Evolutionary conservation across 2,888 invertebrate genomes (phyloP).

Genomic region (Psylliodes chrysocephalus): DNA sequence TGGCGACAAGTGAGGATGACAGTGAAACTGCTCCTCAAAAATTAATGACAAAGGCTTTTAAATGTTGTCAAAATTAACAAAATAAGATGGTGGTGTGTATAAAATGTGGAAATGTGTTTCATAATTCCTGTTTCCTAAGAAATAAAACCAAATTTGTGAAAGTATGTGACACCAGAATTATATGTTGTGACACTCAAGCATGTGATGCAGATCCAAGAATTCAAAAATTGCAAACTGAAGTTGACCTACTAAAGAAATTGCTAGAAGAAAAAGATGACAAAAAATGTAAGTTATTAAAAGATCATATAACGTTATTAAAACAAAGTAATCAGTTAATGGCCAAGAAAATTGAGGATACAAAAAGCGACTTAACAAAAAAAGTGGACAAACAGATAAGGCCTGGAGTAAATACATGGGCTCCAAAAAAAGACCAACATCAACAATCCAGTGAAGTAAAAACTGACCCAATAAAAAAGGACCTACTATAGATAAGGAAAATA

Average conservation of each 20-base stretch:
- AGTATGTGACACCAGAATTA: conserved; percentile 1
- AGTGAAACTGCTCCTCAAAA: too few species aligned
- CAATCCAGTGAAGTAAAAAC: not conserved
- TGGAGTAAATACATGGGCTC: not conserved
- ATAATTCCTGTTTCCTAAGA: not conserved
- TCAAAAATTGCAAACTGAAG: conserved; percentile 3
- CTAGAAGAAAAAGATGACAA: not conserved
- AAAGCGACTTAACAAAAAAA: not conserved
- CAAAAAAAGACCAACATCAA: not conserved
- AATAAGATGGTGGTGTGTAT: not conserved
- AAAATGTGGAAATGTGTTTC: not conserved
- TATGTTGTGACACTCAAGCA: not conserved
- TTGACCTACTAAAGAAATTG: not conserved
- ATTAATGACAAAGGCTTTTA: not conserved
- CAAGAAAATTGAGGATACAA: not conserved
- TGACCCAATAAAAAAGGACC: not conserved
- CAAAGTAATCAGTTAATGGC: not conserved
- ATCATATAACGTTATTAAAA: not conserved
- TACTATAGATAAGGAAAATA: too few species aligned
- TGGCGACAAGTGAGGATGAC: too few species aligned
- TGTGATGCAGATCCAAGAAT: not conserved
- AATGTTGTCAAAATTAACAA: not conserved
- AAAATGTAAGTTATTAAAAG: not conserved
- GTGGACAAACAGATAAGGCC: not conserved
- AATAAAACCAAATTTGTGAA: not conserved